Evolutionary conservation across 2,888 invertebrate genomes (phyloP).

Genomic region (Merodon equestris): DNA sequence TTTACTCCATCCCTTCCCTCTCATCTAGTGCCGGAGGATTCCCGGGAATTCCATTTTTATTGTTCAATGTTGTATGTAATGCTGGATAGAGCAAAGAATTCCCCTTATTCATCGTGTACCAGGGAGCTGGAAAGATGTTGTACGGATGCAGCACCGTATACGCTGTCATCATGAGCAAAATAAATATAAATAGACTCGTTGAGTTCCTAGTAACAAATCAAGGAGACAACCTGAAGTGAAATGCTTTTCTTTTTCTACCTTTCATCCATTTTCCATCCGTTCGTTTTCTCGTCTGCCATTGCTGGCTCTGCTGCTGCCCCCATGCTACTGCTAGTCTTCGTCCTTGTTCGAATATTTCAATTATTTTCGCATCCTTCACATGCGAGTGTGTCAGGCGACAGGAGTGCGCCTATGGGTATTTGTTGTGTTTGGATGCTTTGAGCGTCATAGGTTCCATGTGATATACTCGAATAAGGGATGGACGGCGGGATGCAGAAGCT

Average conservation of each 20-base stretch:
- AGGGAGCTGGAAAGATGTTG: conserved; percentile 19
- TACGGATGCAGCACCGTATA: conserved; percentile 2
- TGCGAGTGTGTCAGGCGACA: conserved; percentile 10
- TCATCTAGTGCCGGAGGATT: conserved; percentile 42
- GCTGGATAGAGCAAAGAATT: conserved; percentile 26
- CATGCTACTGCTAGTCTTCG: neutral
- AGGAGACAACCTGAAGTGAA: conserved; percentile 57
- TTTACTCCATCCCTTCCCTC: neutral
- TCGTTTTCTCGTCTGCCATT: neutral
- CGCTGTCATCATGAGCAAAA: conserved; percentile 18
- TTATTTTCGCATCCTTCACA: conserved; percentile 53
- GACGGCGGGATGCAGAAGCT: conserved; percentile 26
- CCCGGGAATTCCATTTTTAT: conserved; percentile 63
- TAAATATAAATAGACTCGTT: conserved; percentile 49
- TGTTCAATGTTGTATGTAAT: conserved; percentile 62
- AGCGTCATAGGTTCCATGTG: neutral
- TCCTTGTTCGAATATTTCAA: conserved; percentile 49
- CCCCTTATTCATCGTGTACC: too few species aligned
- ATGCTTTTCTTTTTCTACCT: conserved; percentile 34
- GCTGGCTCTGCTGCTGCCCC: neutral
- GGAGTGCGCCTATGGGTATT: neutral
- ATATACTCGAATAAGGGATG: too few species aligned
- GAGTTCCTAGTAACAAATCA: conserved; percentile 60
- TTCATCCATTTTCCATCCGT: too few species aligned
- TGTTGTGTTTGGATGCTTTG: conserved; percentile 13